Conservation (phyloP, 2,888 invertebrate species). For the Chironomus riparius region DNA sequence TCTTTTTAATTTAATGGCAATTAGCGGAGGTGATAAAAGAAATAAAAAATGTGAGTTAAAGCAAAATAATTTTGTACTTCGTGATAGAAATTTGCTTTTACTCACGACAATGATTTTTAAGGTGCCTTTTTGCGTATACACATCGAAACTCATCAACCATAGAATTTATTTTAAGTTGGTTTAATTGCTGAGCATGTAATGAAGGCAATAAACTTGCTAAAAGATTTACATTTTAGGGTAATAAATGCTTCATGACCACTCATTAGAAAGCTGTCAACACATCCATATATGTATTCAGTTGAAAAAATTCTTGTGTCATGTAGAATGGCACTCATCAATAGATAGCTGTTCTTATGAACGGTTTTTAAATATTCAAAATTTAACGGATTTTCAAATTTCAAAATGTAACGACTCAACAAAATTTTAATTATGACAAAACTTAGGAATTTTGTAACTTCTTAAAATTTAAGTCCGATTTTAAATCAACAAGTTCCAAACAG, state of each 20-base stretch:
- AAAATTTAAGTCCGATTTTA: too few species aligned
- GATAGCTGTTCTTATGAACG: too few species aligned
- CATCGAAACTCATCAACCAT: not conserved
- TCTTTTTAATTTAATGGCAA: conserved; percentile 6
- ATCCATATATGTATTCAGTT: not conserved
- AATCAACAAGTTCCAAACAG: too few species aligned
- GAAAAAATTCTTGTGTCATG: not conserved
- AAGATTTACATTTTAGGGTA: not conserved
- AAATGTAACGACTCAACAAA: too few species aligned
- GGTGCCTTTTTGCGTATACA: not conserved
- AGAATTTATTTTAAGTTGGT: not conserved
- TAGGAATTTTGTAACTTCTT: too few species aligned
- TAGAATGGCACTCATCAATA: too few species aligned
- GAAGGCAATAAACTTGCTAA: not conserved
- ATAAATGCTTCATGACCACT: not conserved
- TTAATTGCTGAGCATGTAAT: not conserved
- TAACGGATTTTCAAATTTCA: too few species aligned
- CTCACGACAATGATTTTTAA: too few species aligned
- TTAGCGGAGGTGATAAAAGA: conserved; percentile 12
- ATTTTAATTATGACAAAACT: too few species aligned
- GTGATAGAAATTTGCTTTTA: too few species aligned
- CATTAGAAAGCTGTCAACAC: conserved; percentile 23
- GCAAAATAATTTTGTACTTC: not conserved
- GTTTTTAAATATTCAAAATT: too few species aligned
- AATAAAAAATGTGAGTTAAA: not conserved